A percentile compares a stretch with the other conserved stretches of the same genome.
These are phyloP conservation scores for Galeruca laticollis DNA, from an alignment of 2,888 invertebrate genomes.

Conservation along the genomic window DNA sequence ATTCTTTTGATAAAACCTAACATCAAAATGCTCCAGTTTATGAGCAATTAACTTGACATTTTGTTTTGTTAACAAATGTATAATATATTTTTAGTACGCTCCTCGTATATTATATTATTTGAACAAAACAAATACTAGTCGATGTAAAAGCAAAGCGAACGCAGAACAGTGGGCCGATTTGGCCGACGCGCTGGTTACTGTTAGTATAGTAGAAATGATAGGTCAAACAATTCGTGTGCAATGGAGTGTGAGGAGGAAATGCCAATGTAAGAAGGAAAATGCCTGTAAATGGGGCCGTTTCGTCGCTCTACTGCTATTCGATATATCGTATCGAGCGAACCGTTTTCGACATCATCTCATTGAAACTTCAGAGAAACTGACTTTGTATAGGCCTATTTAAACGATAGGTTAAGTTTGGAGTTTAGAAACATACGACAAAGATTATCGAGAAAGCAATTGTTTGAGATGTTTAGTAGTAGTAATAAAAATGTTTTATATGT, in stretches of 20 bases:
- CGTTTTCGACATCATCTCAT: constrained; percentile 46
- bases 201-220: constrained; percentile 59
- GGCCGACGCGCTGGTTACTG: constrained; percentile 43
- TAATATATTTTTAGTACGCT: background rate
- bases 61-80: background rate
- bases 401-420: background rate
- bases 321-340: constrained; percentile 42
- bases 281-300: constrained; percentile 66
- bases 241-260: constrained; percentile 67
- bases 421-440: background rate
- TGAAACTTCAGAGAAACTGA: constrained; percentile 41
- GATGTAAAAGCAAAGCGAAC: constrained; percentile 1
- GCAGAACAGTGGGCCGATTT: background rate
- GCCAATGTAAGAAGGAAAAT: constrained; percentile 67
- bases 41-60: too few species aligned
- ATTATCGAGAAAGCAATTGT: too few species aligned
- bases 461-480: too few species aligned
- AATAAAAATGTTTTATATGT: too few species aligned
- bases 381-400: constrained; percentile 2
- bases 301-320: constrained; percentile 55
- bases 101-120: background rate
- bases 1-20: too few species aligned
- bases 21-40: too few species aligned
- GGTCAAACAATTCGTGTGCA: constrained; percentile 67
- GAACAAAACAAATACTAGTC: background rate